Conservation (phyloP, 2,888 invertebrate species). For the Eristalinus sepulchralis region DNA sequence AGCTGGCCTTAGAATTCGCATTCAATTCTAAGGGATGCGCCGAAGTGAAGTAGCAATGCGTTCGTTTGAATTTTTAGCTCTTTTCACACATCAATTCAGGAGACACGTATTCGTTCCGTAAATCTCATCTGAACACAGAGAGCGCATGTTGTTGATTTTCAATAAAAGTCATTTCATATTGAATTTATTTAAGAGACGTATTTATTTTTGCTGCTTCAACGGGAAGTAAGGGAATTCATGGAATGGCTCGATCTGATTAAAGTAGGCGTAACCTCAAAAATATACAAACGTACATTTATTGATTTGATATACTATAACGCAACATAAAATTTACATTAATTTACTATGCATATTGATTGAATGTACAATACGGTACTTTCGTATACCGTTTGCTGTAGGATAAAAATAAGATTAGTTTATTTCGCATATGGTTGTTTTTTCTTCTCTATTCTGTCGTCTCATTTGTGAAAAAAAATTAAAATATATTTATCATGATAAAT, state of each 20-base stretch:
- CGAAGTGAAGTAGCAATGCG: background rate
- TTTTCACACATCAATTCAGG: background rate
- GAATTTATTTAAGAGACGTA: conserved; percentile 30
- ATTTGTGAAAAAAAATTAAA: background rate
- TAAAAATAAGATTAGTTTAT: conserved; percentile 3
- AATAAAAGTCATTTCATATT: conserved; percentile 25
- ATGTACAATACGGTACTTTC: conserved; percentile 23
- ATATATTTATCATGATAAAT: background rate
- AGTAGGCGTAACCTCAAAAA: conserved; percentile 16
- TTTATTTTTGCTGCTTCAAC: conserved; percentile 52
- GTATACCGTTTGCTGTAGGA: conserved; percentile 22
- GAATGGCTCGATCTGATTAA: conserved; percentile 44
- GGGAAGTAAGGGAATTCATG: conserved; percentile 7
- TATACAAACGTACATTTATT: conserved; percentile 54
- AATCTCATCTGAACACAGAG: background rate
- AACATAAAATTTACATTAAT: conserved; percentile 44
- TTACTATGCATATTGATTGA: conserved; percentile 5
- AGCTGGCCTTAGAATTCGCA: no score
- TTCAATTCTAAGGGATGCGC: no score
- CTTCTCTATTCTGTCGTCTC: background rate
- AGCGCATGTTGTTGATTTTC: background rate
- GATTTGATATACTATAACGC: conserved; percentile 35
- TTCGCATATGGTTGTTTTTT: background rate
- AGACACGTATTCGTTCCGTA: background rate
- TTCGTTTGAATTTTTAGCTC: background rate